Base-by-base conservation (phyloP, 2,797 vertebrate species). In the Jordanella pulchra region DNA sequence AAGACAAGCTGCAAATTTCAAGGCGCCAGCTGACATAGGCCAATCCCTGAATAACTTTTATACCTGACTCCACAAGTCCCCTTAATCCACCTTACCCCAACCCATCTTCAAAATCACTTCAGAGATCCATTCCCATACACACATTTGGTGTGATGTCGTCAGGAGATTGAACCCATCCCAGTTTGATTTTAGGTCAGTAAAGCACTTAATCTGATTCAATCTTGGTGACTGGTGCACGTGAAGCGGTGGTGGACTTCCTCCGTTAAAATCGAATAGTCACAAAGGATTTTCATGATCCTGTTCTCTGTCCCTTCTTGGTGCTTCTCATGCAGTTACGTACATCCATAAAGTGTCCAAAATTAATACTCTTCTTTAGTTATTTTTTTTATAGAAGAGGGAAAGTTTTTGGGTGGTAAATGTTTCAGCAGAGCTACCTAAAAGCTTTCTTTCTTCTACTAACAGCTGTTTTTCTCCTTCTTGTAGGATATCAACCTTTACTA, bases 161-260 rank as follows among this genome's bases (percentile, higher is more conserved):
- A 0, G 71, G 79, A 61, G 83, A 75, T 65, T 54, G 74, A 44
- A 51, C 63, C 39, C 74, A 73, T 47, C 71, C 58, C 66, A 55
- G 5, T 73, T 50, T 75, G 28, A n/a, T 67, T 60, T 39, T 86
- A 89, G 92, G 92, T 93, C 82, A 90, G 92, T 93, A 76, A 77
- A 84, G 39, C 65, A 69, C 58, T 79, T 71, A 42, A 35, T 80
- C 25, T 58, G 51, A 74, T 60, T 69, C 42, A 5, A 17, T 64
- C 21, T 78, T 79, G 86, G 86, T 90, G 89, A 81, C 71, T 87
- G 91, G 85, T 81, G 71, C 72, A 77, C 82, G 69, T 66, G 69
- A 71, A 80, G 68, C 77, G 91, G 91, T 92, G 89, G 79, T 88
- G 90, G 91, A 80, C 73, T 72, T 69, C 47, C 73, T 80, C 67